Conservation (phyloP, 2,113 vertebrate species). For the Epinephelus moara region DNA sequence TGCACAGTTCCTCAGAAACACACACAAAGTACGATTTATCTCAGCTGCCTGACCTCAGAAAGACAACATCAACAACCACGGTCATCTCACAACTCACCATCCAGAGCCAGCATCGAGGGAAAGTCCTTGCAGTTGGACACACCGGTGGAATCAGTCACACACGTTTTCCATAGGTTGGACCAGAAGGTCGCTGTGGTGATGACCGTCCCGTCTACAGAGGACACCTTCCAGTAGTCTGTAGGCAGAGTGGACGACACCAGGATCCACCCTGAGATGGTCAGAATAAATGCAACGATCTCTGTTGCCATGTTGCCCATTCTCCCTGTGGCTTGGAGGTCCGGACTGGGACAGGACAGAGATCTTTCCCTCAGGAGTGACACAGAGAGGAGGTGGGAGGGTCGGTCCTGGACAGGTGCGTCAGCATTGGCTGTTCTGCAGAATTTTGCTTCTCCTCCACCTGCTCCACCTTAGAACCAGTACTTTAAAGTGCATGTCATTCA, state of each 20-base stretch:
- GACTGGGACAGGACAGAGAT: constrained; percentile 8
- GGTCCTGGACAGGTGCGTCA: constrained; percentile 45
- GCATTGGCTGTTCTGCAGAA: constrained; percentile 33
- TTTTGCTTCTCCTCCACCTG: constrained; percentile 21
- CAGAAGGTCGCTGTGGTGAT: constrained; percentile 97
- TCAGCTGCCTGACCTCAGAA: neutral
- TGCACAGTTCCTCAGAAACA: neutral
- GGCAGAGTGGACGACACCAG: constrained; percentile 92
- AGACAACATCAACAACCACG: neutral
- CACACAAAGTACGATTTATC: neutral
- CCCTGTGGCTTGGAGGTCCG: constrained; percentile 18
- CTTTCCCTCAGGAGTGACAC: constrained; percentile 25
- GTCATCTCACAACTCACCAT: constrained; percentile 83
- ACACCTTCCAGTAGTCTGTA: constrained; percentile 97
- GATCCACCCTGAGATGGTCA: constrained; percentile 91
- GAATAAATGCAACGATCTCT: constrained; percentile 91
- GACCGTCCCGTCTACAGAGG: constrained; percentile 94
- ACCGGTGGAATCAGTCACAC: constrained; percentile 95
- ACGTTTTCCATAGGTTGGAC: constrained; percentile 97
- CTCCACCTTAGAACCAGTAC: constrained; percentile 60
- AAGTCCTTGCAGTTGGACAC: constrained; percentile 97
- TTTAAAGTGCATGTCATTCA: constrained; percentile 50
- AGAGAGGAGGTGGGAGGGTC: constrained; percentile 54
- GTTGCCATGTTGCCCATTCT: constrained; percentile 82
- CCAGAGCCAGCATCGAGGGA: constrained; percentile 95